Evolutionary conservation across 2,888 invertebrate species (phyloP), one percentile per base, ranked within the genome.

Genomic region (Caenorhabditis uteleia): DNA sequence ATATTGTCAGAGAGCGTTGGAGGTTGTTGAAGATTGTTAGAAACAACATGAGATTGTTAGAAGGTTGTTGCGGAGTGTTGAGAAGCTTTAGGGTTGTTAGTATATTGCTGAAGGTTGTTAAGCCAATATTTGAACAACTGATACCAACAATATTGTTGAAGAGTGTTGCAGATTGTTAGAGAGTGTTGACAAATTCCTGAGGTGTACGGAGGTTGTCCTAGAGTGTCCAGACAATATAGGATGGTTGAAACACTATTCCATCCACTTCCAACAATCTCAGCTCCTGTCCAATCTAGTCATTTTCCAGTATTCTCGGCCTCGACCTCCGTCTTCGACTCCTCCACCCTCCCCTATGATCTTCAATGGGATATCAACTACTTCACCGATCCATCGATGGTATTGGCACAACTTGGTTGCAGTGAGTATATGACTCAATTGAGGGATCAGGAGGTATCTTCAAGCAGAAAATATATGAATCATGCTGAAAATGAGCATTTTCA

Each of bases 351-450:
- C 8, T 68, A 64, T 33, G 77, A 77, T 27, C 50, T 73, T 5
- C 58, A 58, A 23, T 81, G 81, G 81, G 79, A 81, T 58, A 77
- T 81, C 16, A 61, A 72, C 23, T 49, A 67, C 20, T 75, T 77
- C 50, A 60, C 58, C 2, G 79, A 79, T 54, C 81, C 81, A 3
- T 74, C 78, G 3, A 74, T 76, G 70, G 79, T 81, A 8, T 60
- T 81, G 23, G 76, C 78, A 3, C 79, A 77, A 45, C 64, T 81
- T 21, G 79, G 78, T n/a, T 78, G 78, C 51, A 68, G 68, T 55
- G 81, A 81, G 48, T 80, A 81, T 53, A 51, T 78, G 56, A 70
- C 74, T 6, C 73, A 76, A 46, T 68, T 81, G 42, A 53, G 78
- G 21, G 81, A 82, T 38, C 80, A 80, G 49, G 80, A 80, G 66